These are phyloP conservation scores for Chalcosyrphus nemorum DNA, from an alignment of 2,888 invertebrate species.

Conservation along the genomic window DNA sequence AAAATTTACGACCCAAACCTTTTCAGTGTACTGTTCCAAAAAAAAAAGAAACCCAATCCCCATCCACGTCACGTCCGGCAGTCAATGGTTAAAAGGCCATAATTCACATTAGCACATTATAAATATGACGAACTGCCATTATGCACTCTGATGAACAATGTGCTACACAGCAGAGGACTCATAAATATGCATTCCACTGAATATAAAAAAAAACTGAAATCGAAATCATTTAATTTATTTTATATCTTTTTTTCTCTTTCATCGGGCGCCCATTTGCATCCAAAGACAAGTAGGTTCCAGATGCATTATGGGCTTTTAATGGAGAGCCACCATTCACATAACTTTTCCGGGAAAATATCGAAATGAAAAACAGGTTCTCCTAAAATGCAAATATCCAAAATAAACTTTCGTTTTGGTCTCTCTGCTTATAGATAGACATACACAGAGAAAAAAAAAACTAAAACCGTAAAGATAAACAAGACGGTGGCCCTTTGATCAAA, in stretches of 20 bases:
- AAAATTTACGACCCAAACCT: constrained; percentile 40
- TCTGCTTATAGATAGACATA: too few relatives aligned
- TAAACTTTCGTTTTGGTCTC: constrained; percentile 52
- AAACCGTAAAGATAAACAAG: constrained; percentile 32
- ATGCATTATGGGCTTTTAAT: constrained; percentile 54
- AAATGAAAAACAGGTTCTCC: constrained; percentile 55
- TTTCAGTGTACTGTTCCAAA: constrained; percentile 25
- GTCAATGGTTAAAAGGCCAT: constrained; percentile 52
- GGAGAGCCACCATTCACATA: neutral
- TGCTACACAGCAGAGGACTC: constrained; percentile 23
- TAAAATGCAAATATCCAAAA: constrained; percentile 57
- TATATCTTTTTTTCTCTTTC: neutral
- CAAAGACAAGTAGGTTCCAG: constrained; percentile 35
- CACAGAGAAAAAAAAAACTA: neutral
- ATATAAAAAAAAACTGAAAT: constrained; percentile 1
- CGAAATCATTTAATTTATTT: constrained; percentile 46
- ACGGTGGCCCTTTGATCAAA: constrained; percentile 28
- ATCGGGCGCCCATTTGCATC: constrained; percentile 28
- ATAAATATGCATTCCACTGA: constrained; percentile 48
- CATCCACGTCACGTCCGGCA: constrained; percentile 52
- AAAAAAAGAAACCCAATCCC: constrained; percentile 18
- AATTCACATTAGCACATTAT: constrained; percentile 65
- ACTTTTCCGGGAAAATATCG: constrained; percentile 25
- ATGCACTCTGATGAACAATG: constrained; percentile 41
- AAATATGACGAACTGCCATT: constrained; percentile 46